Base-by-base conservation (phyloP, 2,888 invertebrate species). In the Seladonia tumulorum region DNA sequence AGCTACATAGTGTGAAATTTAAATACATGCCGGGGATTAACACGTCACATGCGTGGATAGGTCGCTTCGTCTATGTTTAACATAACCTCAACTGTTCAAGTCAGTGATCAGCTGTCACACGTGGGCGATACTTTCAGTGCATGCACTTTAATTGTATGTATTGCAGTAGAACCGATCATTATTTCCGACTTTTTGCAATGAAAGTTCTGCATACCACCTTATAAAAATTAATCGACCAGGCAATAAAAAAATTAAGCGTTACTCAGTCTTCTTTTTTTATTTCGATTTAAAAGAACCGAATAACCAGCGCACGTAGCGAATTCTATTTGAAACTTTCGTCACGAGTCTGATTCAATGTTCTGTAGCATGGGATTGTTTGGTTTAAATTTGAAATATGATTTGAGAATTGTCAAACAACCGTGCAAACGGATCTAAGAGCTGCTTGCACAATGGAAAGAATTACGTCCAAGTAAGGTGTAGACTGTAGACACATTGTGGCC, bases 381-480 rank as follows among this genome's bases (percentile, higher is more conserved):
- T 47, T 47, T 16, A 47, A 47, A 47, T 47, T 47, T 14, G 4
- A 47, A 47, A 47, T 47, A 5, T 47, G 16, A 47, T 16, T 47
- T 16, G 47, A 47, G 18, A 49, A 49, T 49, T 49, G 49, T 22
- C 22, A 7, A 49, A 5, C 5, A 22, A 49, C 49, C 7, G 49
- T 49, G 7, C 2, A 49, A 7, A 22, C 18, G 49, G 18, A 49
- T 7, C 18, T 18, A 22, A 49, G 22, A 7, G 22, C 5, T 18
- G 49, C 18, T 49, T 18, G 18, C 18, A 45, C 53, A 35, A 70
- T 73, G 74, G 79, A 49, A 83, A 79, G 81, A 86, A 89, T 91
- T 87, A 90, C 86, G 84, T 87, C 90, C 87, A 85, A 88, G 89
- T 85, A 91, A 90, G 91, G 89, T 83, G 81, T 63, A 79, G 84